phyloP scores from a whole-genome alignment of 2,888 invertebrate species.

The Eustalomyia histrio region DNA sequence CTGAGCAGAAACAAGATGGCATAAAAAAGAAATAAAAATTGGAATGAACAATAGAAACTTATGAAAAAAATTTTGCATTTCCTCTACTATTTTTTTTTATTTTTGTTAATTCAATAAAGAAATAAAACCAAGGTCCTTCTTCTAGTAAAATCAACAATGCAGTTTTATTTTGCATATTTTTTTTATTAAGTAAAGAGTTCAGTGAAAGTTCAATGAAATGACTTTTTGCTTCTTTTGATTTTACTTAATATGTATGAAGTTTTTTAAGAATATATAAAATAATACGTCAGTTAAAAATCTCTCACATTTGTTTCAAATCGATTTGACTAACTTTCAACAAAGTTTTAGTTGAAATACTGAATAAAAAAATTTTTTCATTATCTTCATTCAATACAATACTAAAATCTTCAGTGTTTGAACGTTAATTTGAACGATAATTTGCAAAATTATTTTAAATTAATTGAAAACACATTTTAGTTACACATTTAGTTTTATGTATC shows the following conservation, averaged over 20 bases:
- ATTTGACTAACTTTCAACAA: no score
- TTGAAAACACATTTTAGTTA: no score
- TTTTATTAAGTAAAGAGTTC: not conserved
- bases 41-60: conserved; percentile 26
- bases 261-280: not conserved
- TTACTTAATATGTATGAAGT: no score
- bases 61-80: conserved; percentile 49
- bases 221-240: not conserved
- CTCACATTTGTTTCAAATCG: no score
- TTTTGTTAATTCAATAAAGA: conserved; percentile 22
- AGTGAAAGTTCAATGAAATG: conserved; percentile 12
- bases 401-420: no score
- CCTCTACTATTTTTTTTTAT: conserved; percentile 19
- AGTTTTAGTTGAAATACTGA: no score
- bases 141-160: conserved; percentile 41
- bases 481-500: no score
- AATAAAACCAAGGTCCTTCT: conserved; percentile 41
- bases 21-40: conserved; percentile 15
- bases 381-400: no score
- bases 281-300: no score
- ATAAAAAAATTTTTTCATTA: no score
- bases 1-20: not conserved
- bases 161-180: not conserved
- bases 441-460: no score
- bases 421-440: no score